Percentiles rank a stretch among this genome's conserved stretches.
Evolutionary conservation across 2,113 vertebrate species (phyloP).

Genomic region (Taurulus bubalis): DNA sequence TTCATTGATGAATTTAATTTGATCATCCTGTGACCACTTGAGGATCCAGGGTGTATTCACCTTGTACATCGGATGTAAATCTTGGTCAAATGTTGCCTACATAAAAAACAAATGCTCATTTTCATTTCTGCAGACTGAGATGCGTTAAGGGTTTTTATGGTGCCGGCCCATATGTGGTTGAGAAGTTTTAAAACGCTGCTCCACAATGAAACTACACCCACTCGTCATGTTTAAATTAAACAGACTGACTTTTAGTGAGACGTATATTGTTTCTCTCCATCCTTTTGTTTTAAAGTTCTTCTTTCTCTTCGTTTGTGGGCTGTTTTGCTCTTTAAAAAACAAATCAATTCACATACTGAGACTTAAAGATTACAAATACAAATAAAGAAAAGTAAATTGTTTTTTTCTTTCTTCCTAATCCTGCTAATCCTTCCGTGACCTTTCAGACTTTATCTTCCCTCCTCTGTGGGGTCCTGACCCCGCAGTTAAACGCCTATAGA

Average conservation of each 20-base stretch:
- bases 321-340: neutral
- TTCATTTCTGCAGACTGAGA: neutral
- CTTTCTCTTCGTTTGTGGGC: neutral
- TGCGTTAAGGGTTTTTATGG: neutral
- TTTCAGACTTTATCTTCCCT: conserved; percentile 11
- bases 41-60: neutral
- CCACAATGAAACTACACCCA: neutral
- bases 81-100: neutral
- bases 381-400: neutral
- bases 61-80: neutral
- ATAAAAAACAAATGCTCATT: neutral
- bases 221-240: neutral
- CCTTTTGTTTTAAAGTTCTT: neutral
- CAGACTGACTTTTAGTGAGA: neutral
- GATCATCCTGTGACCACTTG: neutral
- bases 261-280: neutral
- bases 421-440: neutral
- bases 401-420: neutral
- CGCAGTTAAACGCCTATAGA: neutral
- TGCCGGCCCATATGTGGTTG: neutral
- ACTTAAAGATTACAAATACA: neutral
- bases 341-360: neutral
- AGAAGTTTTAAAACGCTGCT: neutral
- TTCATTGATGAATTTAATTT: neutral
- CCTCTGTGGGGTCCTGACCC: conserved; percentile 11